Conservation (phyloP, 2,888 invertebrate genomes). For the Rugalucina vietnamica region DNA sequence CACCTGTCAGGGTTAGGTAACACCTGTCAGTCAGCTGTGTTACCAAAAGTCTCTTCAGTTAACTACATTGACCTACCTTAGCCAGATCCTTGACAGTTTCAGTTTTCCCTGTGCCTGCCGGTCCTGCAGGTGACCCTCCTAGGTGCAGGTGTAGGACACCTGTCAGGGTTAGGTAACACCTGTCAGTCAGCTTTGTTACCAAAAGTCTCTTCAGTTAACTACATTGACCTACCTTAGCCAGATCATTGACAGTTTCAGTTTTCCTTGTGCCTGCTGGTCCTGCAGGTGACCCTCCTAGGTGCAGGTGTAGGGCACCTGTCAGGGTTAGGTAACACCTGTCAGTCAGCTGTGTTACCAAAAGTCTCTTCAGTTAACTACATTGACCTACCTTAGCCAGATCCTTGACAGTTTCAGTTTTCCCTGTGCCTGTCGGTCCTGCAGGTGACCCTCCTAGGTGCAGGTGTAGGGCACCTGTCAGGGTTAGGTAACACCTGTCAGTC, state of each 20-base stretch:
- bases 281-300: slow-evolving; percentile 83
- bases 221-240: slow-evolving; percentile 83
- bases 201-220: no score
- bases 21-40: slow-evolving; percentile 83
- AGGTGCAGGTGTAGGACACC: slow-evolving; percentile 83
- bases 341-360: slow-evolving; percentile 83
- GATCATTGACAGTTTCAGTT: slow-evolving; percentile 83
- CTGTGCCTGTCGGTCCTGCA: slow-evolving; percentile 84
- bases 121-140: slow-evolving; percentile 83
- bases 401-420: slow-evolving; percentile 84
- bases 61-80: no score
- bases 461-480: slow-evolving; percentile 83
- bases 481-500: slow-evolving; percentile 83
- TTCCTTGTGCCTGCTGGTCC: slow-evolving; percentile 84
- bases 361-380: no score
- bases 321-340: slow-evolving; percentile 83
- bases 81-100: slow-evolving; percentile 84
- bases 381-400: slow-evolving; percentile 83
- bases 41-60: slow-evolving; percentile 82
- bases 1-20: slow-evolving; percentile 83
- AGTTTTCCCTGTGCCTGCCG: slow-evolving; percentile 84
- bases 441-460: slow-evolving; percentile 83
- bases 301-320: slow-evolving; percentile 83
- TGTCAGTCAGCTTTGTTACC: slow-evolving; percentile 83
- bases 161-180: slow-evolving; percentile 83